Evolutionary conservation across 2,888 invertebrate genomes (phyloP).

Genomic region (Xylota sylvarum): DNA sequence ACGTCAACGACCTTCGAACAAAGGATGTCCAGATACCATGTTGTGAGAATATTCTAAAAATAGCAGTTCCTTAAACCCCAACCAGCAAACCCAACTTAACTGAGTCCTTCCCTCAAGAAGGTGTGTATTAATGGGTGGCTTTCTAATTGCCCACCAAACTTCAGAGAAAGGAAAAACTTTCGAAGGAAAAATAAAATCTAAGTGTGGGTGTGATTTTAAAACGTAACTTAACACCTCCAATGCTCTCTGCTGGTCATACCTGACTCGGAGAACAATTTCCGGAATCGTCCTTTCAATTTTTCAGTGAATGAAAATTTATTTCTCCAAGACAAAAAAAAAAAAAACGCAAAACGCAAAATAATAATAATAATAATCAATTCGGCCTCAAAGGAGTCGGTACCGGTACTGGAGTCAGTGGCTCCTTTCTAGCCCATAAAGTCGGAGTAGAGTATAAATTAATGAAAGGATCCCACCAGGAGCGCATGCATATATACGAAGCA

Average conservation of each 20-base stretch:
- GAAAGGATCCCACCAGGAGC: constrained; percentile 25
- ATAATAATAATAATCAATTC: constrained; percentile 36
- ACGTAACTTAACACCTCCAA: not conserved
- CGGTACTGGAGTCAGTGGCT: not conserved
- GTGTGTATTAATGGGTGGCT: not conserved
- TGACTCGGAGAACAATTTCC: constrained; percentile 6
- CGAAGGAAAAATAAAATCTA: not conserved
- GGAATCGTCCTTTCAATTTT: constrained; percentile 10
- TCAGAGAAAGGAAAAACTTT: not conserved
- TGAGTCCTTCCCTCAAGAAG: not conserved
- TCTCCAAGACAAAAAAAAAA: not conserved
- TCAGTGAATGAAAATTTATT: constrained; percentile 28
- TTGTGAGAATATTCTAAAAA: no score
- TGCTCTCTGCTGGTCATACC: not conserved
- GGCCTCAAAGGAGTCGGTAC: constrained; percentile 14
- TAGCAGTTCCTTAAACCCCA: no score
- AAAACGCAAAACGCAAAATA: not conserved
- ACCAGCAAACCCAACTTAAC: no score
- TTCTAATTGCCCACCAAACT: not conserved
- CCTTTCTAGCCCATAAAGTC: constrained; percentile 15
- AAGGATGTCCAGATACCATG: no score
- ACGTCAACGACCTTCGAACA: no score
- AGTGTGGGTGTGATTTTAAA: constrained; percentile 4
- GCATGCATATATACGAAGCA: not conserved
- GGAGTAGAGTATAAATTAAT: constrained; percentile 27